A percentile compares a stretch with the other conserved stretches of the same genome.
Conservation (phyloP, 2,888 invertebrate genomes). For the Celastrina argiolus region DNA sequence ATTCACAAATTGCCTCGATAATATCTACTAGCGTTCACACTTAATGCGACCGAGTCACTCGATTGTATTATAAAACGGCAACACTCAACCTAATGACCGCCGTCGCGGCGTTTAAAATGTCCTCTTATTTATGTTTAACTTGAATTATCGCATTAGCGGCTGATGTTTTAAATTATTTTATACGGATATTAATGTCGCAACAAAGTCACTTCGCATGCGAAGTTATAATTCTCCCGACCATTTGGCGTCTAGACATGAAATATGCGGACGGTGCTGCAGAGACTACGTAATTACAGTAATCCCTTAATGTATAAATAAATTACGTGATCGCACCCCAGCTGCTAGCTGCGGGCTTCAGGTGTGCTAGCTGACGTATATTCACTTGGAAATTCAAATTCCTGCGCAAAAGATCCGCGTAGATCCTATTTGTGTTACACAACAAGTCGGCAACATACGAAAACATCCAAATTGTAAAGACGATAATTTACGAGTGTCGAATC, state of each 20-base stretch:
- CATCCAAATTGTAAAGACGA: constrained; percentile 8
- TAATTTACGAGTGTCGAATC: constrained; percentile 18
- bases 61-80: not conserved
- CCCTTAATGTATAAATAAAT: constrained; percentile 37
- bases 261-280: constrained; percentile 32
- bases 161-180: constrained; percentile 30
- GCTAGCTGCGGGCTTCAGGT: constrained; percentile 43
- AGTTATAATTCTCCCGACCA: constrained; percentile 32
- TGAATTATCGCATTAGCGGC: constrained; percentile 23
- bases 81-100: constrained; percentile 6
- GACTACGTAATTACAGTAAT: constrained; percentile 37
- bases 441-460: not conserved
- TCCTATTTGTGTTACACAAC: not conserved
- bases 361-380: constrained; percentile 30
- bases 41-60: not conserved
- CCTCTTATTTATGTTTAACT: constrained; percentile 24
- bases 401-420: not conserved
- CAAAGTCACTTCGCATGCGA: constrained; percentile 29
- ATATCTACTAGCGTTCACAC: constrained; percentile 1
- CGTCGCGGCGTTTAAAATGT: constrained; percentile 21
- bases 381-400: constrained; percentile 9
- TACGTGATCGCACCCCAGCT: constrained; percentile 32
- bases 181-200: constrained; percentile 29
- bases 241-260: constrained; percentile 33
- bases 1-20: constrained; percentile 5